Evolutionary conservation across 2,797 vertebrate genomes (phyloP), one percentile per base, ranked within the genome.

Genomic region (Liasis olivaceus): DNA sequence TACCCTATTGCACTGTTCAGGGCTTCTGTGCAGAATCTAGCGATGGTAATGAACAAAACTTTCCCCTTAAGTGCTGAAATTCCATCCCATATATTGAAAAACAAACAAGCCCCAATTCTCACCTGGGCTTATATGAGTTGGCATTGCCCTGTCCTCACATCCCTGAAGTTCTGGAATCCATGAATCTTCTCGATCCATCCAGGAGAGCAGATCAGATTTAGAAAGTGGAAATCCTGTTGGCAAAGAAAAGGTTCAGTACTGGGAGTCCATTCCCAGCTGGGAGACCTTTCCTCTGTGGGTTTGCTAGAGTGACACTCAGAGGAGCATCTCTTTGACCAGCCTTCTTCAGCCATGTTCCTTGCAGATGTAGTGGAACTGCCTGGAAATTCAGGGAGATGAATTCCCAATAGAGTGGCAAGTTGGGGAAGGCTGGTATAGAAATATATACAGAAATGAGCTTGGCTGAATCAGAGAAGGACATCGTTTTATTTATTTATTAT

Each of bases 181-280:
- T 2, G 95, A 91, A 77, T 95, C 95, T 8, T 66, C 94, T 90
- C 91, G 95, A 91, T 96, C 95, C 95, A 97, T 96, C 90, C 93
- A 93, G 88, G 14, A 93, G 91, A 94, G 92, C 60, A 92, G 28
- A 63, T 94, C 91, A 31, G 93, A 89, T 47, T 92, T 94, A 15
- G 91, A 90, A 90, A 94, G 62, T 2, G 91, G 91, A 90, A 94
- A 92, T 85, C 89, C 93, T 88, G 85, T 42, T 56, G 60, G 84
- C 36, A 24, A 81, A 36, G 54, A 11, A 58, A 86, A 58, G 8
- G 17, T 87, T 89, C 28, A 86, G 2, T 72, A 24, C 60, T 42
- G 1, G 62, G 36, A 31, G 28, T 7, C 17, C 54, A 11, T 64
- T 47, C 2, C 0, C 26, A 51, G 17, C 15, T 4, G 42, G 24